These are phyloP conservation scores for Cephalopterus ornatus DNA, from an alignment of 2,113 vertebrate species.

Conservation along the genomic window DNA sequence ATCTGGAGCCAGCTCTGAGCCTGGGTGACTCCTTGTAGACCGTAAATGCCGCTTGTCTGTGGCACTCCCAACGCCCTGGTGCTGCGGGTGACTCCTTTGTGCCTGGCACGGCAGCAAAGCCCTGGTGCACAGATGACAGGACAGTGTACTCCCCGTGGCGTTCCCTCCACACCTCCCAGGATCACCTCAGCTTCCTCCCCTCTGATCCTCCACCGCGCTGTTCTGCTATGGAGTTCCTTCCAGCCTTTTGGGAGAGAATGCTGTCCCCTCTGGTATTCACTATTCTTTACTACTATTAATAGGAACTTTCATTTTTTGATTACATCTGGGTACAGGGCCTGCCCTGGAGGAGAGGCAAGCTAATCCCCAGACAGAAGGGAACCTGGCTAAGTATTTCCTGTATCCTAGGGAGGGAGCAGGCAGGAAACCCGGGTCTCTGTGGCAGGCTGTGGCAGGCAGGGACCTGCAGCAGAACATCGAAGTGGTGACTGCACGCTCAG, in stretches of 20 bases:
- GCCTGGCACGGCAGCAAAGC: background rate
- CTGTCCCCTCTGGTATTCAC: background rate
- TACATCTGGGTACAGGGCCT: background rate
- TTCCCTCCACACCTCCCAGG: background rate
- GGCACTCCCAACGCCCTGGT: background rate
- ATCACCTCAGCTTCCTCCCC: background rate
- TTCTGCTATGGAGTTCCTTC: background rate
- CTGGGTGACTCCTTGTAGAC: background rate
- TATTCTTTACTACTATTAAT: background rate
- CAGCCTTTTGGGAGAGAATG: background rate
- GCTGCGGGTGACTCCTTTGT: background rate
- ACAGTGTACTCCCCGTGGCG: fast-evolving
- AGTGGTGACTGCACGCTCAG: background rate
- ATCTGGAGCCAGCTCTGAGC: background rate
- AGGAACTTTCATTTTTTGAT: background rate
- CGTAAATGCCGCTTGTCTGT: background rate
- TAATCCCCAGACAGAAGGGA: background rate
- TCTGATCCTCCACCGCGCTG: background rate
- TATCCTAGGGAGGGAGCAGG: background rate
- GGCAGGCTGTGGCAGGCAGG: slow-evolving; percentile 13
- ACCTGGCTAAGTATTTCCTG: background rate
- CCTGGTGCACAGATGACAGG: background rate
- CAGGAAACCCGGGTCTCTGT: background rate
- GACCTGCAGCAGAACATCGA: background rate
- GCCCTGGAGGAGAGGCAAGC: background rate